Evolutionary conservation across 2,113 vertebrate species (phyloP).

Genomic region (Aramus guarauna): DNA sequence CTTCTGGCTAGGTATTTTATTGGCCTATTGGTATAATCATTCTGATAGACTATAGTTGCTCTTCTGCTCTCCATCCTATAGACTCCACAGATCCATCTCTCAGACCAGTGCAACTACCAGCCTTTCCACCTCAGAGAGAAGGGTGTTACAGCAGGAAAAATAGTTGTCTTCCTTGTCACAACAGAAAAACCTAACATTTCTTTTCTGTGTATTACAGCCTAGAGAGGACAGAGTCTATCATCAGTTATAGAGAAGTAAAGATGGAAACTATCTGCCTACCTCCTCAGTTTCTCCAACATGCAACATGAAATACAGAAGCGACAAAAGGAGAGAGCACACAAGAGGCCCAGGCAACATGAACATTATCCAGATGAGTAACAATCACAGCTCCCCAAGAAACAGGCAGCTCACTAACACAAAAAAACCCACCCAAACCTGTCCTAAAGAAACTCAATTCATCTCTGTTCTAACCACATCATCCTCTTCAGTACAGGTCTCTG

Average conservation of each 20-base stretch:
- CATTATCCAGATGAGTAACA: neutral
- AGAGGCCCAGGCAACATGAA: neutral
- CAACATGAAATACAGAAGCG: neutral
- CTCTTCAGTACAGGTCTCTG: neutral
- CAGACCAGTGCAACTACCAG: neutral
- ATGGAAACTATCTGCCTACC: neutral
- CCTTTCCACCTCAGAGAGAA: neutral
- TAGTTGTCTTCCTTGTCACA: neutral
- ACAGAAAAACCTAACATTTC: neutral
- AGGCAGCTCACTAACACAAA: neutral
- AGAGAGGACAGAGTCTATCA: neutral
- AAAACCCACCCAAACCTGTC: neutral
- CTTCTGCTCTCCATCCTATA: neutral
- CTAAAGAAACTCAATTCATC: neutral
- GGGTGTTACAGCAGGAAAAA: neutral
- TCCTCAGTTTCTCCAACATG: neutral
- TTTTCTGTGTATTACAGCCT: neutral
- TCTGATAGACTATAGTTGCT: neutral
- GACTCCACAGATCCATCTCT: neutral
- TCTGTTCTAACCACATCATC: neutral
- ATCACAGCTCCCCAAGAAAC: neutral
- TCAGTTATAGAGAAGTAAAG: neutral
- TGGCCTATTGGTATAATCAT: neutral
- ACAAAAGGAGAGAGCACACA: neutral
- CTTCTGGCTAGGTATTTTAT: neutral